Percentiles rank a stretch among this genome's conserved stretches.
phyloP scores from a whole-genome alignment of 2,113 vertebrate species.

The Pedionomus torquatus region DNA sequence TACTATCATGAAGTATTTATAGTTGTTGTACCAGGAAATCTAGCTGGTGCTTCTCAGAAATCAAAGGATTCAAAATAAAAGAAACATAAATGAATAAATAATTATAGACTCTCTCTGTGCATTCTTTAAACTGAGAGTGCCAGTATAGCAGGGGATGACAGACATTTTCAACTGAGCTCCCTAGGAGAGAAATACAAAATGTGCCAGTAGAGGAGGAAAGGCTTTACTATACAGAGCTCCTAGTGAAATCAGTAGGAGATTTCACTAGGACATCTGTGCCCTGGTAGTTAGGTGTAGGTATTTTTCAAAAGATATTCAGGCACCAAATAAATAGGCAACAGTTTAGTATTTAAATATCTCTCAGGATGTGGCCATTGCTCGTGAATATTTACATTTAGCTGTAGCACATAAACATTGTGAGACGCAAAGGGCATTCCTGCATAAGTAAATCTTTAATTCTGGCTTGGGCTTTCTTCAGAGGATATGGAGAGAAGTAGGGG shows the following conservation, averaged over 20 bases:
- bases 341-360: background rate
- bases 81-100: slow-evolving; percentile 58
- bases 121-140: background rate
- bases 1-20: slow-evolving; percentile 55
- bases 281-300: background rate
- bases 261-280: background rate
- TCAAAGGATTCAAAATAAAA: slow-evolving; percentile 61
- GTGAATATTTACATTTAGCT: background rate
- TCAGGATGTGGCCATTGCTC: background rate
- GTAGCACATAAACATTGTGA: background rate
- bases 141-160: background rate
- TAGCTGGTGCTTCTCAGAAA: slow-evolving; percentile 36
- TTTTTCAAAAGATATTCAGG: background rate
- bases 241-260: background rate
- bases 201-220: background rate
- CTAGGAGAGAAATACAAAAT: background rate
- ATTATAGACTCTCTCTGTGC: slow-evolving; percentile 18
- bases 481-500: background rate
- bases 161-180: background rate
- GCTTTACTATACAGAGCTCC: background rate
- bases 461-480: background rate
- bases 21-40: slow-evolving; percentile 54
- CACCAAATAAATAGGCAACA: background rate
- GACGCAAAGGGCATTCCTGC: background rate
- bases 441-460: background rate